Percentiles rank a stretch among this genome's conserved stretches.
phyloP scores from a whole-genome alignment of 1,140 invertebrate genomes.

The Nilaparvata lugens region DNA sequence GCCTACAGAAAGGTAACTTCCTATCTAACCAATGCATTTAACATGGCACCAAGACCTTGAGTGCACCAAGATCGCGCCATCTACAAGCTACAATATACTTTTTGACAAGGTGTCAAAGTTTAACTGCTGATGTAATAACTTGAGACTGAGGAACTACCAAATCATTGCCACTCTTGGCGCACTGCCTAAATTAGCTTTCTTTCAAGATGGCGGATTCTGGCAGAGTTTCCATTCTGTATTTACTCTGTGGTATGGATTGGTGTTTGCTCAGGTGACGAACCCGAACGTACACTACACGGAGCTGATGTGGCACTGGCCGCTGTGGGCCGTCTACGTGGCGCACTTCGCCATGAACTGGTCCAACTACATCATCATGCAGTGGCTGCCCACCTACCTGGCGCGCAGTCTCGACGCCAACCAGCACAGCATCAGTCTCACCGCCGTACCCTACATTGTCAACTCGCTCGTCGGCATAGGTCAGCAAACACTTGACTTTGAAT shows the following conservation, averaged over 20 bases:
- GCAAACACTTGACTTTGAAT: too few species aligned
- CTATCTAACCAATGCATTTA: too few species aligned
- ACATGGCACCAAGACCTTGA: too few species aligned
- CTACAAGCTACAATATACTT: too few species aligned
- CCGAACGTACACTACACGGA: slow-evolving; percentile 51
- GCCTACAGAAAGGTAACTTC: too few species aligned
- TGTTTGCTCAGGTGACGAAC: slow-evolving; percentile 42
- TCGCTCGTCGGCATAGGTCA: slow-evolving; percentile 62
- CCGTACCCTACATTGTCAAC: slow-evolving; percentile 68
- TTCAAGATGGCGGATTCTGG: slow-evolving; percentile 1
- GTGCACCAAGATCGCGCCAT: too few species aligned
- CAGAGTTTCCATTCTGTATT: too few species aligned
- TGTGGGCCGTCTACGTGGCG: slow-evolving; percentile 70
- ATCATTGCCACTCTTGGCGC: too few species aligned
- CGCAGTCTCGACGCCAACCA: slow-evolving; percentile 57
- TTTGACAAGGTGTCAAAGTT: too few species aligned
- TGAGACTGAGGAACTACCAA: too few species aligned
- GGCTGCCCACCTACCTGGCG: slow-evolving; percentile 67
- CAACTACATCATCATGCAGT: slow-evolving; percentile 77
- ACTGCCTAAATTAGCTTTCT: slow-evolving; percentile 3
- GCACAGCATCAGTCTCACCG: slow-evolving; percentile 65
- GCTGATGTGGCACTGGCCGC: slow-evolving; percentile 59
- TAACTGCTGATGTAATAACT: too few species aligned
- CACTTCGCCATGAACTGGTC: slow-evolving; percentile 82
- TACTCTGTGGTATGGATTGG: too few species aligned